Evolutionary conservation across 2,113 vertebrate genomes (phyloP), one percentile per base, ranked within the genome.

Genomic region (Actenoides lindsayi): DNA sequence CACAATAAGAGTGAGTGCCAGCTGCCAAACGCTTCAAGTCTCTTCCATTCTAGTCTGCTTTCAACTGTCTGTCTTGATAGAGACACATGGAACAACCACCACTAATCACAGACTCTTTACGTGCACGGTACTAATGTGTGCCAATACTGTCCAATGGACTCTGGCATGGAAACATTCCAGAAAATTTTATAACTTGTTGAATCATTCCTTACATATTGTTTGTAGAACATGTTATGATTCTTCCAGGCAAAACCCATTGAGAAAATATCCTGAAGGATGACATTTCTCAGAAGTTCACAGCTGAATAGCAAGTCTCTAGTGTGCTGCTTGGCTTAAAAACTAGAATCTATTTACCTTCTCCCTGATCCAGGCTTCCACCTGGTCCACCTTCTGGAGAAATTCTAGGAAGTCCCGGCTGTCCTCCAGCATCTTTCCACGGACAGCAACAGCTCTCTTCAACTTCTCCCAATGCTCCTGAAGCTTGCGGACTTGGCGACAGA

Each of bases 331-430:
- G 13, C 13, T 78, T 53, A 82, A 92, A 90, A 30, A 74, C 21
- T 46, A 51, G 64, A 89, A 56, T 81, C 17, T 5, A 48, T 77
- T 90, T 80, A 99, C 99, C 98, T 98, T 99, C 65, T 99, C 98
- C 79, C 98, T 97, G 93, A 99, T 99, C 99, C 99, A 99, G 90
- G 98, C 98, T 93, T 99, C 99, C 82, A 99, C 98, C 51, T 98
- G 97, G 33, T 99, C 98, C 21, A 98, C 99, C 87, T 98, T 99
- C 96, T 98, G 99, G 48, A 99, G 98, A 95, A 99, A 99, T 95
- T 99, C 98, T 82, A 99, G 97, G 89, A 99, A 98, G 93, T 98
- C 98, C 42, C 96, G 85, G 79, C 97, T 98, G 33, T 98, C 98
- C 82, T 99, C 98, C 81, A 99, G 98, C 97, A 98, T 96, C 96